Base-by-base conservation (phyloP, 2,797 vertebrate genomes). In the Hemitrygon akajei region DNA sequence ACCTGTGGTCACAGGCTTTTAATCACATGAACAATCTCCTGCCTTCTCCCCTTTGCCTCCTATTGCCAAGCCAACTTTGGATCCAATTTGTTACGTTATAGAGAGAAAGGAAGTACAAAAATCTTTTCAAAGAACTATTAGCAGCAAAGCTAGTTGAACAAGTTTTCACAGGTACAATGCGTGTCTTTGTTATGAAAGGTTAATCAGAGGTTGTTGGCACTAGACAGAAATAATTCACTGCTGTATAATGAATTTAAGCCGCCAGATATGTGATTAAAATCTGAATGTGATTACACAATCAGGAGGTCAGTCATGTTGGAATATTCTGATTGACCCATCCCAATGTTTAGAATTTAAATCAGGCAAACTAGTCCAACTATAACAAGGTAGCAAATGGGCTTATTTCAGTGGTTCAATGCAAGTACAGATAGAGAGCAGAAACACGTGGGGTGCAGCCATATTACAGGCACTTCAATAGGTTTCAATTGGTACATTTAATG, bases 71-170 rank as follows among this genome's bases (percentile, higher is more conserved):
- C 69, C 69, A 27, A 75, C 27, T 25, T 75, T 75, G 20, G 1
- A 75, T 75, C 71, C 71, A 75, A 25, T 95, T 94, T 95, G 94
- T 86, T 94, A 94, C 94, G 81, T 91, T 94, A 94, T 94, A 95
- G 94, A 94, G 96, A 95, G 94, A 94, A 96, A 96, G 95, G 95
- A 96, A 96, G 96, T 95, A 95, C 95, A 95, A 95, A 73, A 95
- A 96, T 96, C 96, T 96, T 95, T 96, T 96, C 96, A 94, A 95
- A 95, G 96, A 96, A 96, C 96, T 96, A 96, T 95, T 97, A 97
- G 96, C 97, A 96, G 96, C 93, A 94, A 96, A 96, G 96, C 96
- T 95, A 30, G 96, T 95, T 94, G 58, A 95, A 96, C 96, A 96
- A 96, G 96, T 96, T 97, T 95, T 96, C 94, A 77, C 96, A 94